Evolutionary conservation across 2,113 vertebrate species (phyloP).

Genomic region (Barbus barbus): DNA sequence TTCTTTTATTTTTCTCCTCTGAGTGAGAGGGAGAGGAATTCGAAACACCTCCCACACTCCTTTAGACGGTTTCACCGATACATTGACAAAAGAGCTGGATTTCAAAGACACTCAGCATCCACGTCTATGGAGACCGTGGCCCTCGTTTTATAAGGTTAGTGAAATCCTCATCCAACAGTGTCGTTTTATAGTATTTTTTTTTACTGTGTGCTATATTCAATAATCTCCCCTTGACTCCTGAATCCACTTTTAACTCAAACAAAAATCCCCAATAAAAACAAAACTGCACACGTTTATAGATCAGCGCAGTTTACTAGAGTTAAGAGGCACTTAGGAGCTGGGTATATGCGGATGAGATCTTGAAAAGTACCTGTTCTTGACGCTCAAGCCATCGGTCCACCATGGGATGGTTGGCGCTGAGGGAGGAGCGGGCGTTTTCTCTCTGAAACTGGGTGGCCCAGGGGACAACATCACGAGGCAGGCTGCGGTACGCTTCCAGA

Average conservation of each 20-base stretch:
- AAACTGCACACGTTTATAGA: neutral
- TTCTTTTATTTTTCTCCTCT: constrained; percentile 34
- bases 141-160: constrained; percentile 30
- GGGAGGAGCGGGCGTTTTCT: constrained; percentile 90
- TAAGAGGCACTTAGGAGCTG: neutral
- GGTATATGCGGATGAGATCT: neutral
- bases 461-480: constrained; percentile 87
- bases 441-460: constrained; percentile 95
- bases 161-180: constrained; percentile 9
- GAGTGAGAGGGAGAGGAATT: constrained; percentile 42
- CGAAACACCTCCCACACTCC: constrained; percentile 55
- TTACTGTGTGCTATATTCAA: neutral
- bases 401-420: constrained; percentile 97
- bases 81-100: constrained; percentile 52
- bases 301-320: neutral
- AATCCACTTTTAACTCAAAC: neutral
- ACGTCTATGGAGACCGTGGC: constrained; percentile 54
- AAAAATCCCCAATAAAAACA: neutral
- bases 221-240: neutral
- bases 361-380: constrained; percentile 89
- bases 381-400: constrained; percentile 95
- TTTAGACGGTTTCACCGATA: constrained; percentile 15
- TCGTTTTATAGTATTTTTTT: constrained; percentile 36
- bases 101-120: constrained; percentile 59
- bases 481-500: constrained; percentile 87